Percentiles rank a stretch among this genome's conserved stretches.
These are phyloP conservation scores for Valencia hispanica DNA, from an alignment of 2,797 vertebrate species.

Conservation along the genomic window DNA sequence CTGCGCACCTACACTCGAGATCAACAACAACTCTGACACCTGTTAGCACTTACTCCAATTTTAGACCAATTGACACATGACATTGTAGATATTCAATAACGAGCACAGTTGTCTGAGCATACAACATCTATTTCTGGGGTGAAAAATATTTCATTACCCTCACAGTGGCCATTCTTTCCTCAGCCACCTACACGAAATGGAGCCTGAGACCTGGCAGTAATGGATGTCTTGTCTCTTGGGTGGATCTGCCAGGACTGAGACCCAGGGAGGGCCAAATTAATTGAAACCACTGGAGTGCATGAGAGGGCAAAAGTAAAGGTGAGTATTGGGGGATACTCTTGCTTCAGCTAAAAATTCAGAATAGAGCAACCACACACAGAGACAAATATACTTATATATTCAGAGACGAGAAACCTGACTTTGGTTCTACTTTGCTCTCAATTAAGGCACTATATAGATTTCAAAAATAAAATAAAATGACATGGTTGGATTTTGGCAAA, in stretches of 20 bases:
- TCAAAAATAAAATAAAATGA: background rate
- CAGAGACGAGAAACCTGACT: too few species aligned
- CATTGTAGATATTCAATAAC: slow-evolving; percentile 26
- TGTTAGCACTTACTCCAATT: slow-evolving; percentile 9
- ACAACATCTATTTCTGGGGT: slow-evolving; percentile 26
- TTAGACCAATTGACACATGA: slow-evolving; percentile 20
- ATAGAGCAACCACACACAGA: background rate
- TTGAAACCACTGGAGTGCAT: slow-evolving; percentile 59
- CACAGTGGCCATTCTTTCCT: slow-evolving; percentile 35
- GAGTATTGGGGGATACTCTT: slow-evolving; percentile 28
- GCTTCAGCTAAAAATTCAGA: slow-evolving; percentile 9
- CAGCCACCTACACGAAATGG: slow-evolving; percentile 48
- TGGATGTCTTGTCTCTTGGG: slow-evolving; percentile 65
- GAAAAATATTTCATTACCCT: slow-evolving; percentile 29
- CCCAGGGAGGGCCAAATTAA: slow-evolving; percentile 58
- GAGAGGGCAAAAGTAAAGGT: slow-evolving; percentile 35
- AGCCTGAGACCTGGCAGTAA: slow-evolving; percentile 62
- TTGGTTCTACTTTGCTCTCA: too few species aligned
- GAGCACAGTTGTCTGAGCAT: slow-evolving; percentile 15
- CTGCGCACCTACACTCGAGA: background rate
- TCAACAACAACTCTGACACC: slow-evolving; percentile 7
- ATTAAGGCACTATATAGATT: too few species aligned
- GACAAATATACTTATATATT: background rate
- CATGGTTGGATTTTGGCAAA: background rate
- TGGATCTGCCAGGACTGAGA: slow-evolving; percentile 48